Conservation (phyloP, 2,113 vertebrate genomes). For the Nerophis ophidion region DNA sequence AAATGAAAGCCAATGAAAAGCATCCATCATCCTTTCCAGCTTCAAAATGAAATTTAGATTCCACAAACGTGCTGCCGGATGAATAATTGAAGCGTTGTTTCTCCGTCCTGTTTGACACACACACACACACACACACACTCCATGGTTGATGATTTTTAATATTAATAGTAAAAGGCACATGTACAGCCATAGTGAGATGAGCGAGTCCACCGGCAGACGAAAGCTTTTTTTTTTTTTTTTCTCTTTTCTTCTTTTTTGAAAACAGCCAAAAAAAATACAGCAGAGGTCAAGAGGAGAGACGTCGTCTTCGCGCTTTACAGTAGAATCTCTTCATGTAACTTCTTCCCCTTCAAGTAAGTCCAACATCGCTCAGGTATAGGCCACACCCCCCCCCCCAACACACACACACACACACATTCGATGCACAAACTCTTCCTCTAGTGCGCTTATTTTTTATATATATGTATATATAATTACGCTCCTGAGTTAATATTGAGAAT, state of each 20-base stretch:
- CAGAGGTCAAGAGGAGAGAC: slow-evolving; percentile 56
- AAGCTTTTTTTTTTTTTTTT: slow-evolving; percentile 48
- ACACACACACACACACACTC: not conserved
- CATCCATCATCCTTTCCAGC: slow-evolving; percentile 31
- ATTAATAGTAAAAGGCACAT: slow-evolving; percentile 64
- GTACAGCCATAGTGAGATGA: slow-evolving; percentile 74
- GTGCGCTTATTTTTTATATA: no score
- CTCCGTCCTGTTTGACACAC: slow-evolving; percentile 9
- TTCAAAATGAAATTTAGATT: slow-evolving; percentile 47
- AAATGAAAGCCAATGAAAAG: slow-evolving; percentile 38
- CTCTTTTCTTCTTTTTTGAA: slow-evolving; percentile 12
- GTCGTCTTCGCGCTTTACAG: slow-evolving; percentile 57
- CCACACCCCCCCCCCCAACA: slow-evolving; percentile 1
- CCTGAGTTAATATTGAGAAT: no score
- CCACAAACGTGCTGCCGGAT: slow-evolving; percentile 31
- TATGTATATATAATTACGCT: no score
- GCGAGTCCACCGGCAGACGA: slow-evolving; percentile 66
- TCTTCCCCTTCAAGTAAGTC: slow-evolving; percentile 64
- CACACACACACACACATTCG: slow-evolving; percentile 9
- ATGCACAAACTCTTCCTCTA: not conserved
- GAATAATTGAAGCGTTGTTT: slow-evolving; percentile 37
- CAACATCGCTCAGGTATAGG: slow-evolving; percentile 31
- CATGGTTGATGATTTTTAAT: slow-evolving; percentile 70
- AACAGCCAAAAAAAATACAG: slow-evolving; percentile 63
- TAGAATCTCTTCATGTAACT: slow-evolving; percentile 61